Percentiles rank a stretch among this genome's conserved stretches.
These are phyloP conservation scores for Saturnia pavonia DNA, from an alignment of 2,888 invertebrate genomes.

Conservation along the genomic window DNA sequence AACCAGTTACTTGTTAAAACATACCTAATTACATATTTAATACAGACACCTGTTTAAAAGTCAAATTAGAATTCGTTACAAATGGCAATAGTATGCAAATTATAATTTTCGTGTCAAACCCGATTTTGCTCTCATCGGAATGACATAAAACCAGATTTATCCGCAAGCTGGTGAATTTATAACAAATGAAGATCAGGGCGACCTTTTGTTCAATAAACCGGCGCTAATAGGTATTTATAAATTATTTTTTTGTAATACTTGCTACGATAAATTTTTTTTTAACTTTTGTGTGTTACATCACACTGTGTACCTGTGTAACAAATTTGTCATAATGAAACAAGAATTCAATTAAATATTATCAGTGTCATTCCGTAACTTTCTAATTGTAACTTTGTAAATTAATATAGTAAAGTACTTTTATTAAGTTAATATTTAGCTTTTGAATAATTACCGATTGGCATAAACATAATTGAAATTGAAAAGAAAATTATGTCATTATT, in stretches of 20 bases:
- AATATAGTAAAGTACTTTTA: not conserved
- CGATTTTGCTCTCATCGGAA: conserved; percentile 72
- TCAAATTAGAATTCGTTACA: conserved; percentile 21
- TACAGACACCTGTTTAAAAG: conserved; percentile 29
- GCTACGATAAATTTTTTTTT: not conserved
- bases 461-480: not conserved
- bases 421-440: not conserved
- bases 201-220: conserved; percentile 38
- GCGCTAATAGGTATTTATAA: not conserved
- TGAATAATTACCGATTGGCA: not conserved
- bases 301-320: too few relatives aligned
- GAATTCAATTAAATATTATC: not conserved
- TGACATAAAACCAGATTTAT: conserved; percentile 57
- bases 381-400: not conserved
- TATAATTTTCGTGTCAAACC: conserved; percentile 56
- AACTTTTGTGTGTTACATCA: too few relatives aligned
- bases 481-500: not conserved
- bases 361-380: not conserved
- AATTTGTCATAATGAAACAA: not conserved
- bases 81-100: conserved; percentile 59
- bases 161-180: conserved; percentile 51
- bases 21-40: conserved; percentile 29
- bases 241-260: not conserved
- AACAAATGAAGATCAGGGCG: conserved; percentile 62
- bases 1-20: conserved; percentile 11